Conservation (phyloP, 2,888 invertebrate genomes). For the Ophioninae sp. region DNA sequence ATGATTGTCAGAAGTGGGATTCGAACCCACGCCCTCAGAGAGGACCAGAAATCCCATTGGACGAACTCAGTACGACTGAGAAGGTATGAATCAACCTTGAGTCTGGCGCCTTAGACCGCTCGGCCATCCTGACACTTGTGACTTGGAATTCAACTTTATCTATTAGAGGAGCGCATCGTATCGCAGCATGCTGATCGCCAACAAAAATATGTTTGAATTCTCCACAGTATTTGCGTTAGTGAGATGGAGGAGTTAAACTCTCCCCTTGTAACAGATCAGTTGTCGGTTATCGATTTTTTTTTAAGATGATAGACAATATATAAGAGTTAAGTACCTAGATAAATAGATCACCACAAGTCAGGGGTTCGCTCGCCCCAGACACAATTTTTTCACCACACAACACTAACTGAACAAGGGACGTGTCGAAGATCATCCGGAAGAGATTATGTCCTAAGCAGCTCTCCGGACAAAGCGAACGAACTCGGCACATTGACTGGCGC, state of each 20-base stretch:
- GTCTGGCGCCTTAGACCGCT: constrained; percentile 86
- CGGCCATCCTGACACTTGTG: constrained; percentile 83
- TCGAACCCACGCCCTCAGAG: constrained; percentile 85
- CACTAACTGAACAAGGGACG: background rate
- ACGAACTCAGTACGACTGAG: constrained; percentile 53
- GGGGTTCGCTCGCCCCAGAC: background rate
- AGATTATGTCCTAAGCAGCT: background rate
- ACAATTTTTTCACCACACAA: background rate
- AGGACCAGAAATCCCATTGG: constrained; percentile 80
- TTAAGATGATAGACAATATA: background rate
- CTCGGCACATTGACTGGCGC: constrained; percentile 1
- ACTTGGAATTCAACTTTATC: background rate
- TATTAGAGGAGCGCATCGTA: background rate
- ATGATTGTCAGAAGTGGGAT: constrained; percentile 84
- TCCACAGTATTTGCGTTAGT: too few relatives aligned
- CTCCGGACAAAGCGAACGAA: constrained; percentile 16
- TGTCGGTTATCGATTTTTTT: background rate
- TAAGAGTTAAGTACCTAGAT: background rate
- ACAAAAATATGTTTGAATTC: too few relatives aligned
- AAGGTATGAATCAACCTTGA: constrained; percentile 81
- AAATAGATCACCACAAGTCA: too few relatives aligned
- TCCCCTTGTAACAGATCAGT: too few relatives aligned
- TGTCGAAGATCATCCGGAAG: background rate
- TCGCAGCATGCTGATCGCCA: too few relatives aligned
- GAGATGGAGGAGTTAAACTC: too few relatives aligned